Evolutionary conservation across 2,888 invertebrate genomes (phyloP), one percentile per base, ranked within the genome.

Genomic region (Monochamus alternatus): DNA sequence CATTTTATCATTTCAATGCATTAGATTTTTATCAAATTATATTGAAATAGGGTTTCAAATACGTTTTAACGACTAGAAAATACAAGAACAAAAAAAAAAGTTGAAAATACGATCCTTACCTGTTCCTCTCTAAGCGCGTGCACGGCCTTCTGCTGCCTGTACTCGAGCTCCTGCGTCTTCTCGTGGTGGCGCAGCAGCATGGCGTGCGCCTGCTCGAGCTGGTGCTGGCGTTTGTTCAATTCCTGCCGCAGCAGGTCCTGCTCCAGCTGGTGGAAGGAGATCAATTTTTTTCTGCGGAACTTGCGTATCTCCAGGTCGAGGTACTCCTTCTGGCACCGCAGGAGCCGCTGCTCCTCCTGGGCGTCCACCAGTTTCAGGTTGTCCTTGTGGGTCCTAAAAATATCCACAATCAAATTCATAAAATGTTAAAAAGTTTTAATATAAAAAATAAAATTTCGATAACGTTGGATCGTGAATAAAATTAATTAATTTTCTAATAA

Each of bases 171-270:
- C 89, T 97, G 96, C 65, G 98, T 98, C 89, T 97, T 96, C 88
- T 98, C 98, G 90, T 99, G 99, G 89, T 99, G 99, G 81, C 97
- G 93, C 81, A 98, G 89, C 81, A 99, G 90, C 95, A 98, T 97
- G 66, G 93, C 92, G 89, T 99, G 99, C 70, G 98, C 97, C 88
- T 96, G 96, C 87, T 99, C 98, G 83, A 99, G 89, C 88, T 99
- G 99, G 81, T 96, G 95, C 88, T 98, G 97, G 73, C 98, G 93
- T 90, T 97, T 97, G 89, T 95, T 96, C 86, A 99, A 90, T 90
- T 99, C 99, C 96, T 98, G 89, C 0, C 96, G 91, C 81, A 98
- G 91, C 84, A 98, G 90, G 87, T 98, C 97, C 90, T 97, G 96
- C 88, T 98, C 97, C 86, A 97, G 92, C 87, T 94, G 94, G 86